Percentiles rank a stretch among this genome's conserved stretches.
phyloP scores from a whole-genome alignment of 2,113 vertebrate genomes.

The Sinocyclocheilus anophthalmus region DNA sequence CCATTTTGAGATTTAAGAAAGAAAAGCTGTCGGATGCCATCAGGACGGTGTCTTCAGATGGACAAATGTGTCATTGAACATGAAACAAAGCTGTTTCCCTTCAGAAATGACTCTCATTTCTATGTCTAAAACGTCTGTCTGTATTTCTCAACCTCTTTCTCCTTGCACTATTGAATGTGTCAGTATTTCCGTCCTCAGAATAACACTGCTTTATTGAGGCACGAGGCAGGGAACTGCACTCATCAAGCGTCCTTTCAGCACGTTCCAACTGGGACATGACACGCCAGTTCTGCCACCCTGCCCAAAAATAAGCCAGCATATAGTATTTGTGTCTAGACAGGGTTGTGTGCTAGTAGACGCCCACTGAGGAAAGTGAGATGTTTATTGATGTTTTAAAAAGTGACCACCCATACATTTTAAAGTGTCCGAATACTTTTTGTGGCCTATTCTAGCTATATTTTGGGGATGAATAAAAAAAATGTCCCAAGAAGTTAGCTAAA shows the following conservation, averaged over 20 bases:
- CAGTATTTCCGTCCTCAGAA: background rate
- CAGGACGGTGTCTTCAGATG: conserved; percentile 61
- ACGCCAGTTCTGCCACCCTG: conserved; percentile 25
- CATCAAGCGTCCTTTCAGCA: conserved; percentile 44
- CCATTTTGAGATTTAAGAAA: conserved; percentile 62
- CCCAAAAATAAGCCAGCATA: conserved; percentile 51
- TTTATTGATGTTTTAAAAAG: conserved; percentile 3
- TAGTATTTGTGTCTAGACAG: conserved; percentile 48
- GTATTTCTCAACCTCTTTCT: conserved; percentile 29
- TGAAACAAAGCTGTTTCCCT: conserved; percentile 44
- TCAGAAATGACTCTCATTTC: conserved; percentile 25
- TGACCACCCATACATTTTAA: background rate
- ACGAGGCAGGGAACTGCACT: conserved; percentile 32
- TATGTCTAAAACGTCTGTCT: conserved; percentile 18
- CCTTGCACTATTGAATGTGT: background rate
- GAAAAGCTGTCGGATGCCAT: conserved; percentile 71
- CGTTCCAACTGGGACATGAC: conserved; percentile 46
- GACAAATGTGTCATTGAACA: conserved; percentile 59
- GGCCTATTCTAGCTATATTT: background rate
- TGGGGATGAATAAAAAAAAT: background rate
- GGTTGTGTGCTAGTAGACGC: background rate
- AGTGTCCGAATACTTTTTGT: background rate
- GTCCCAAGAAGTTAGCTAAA: background rate
- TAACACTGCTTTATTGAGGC: conserved; percentile 32
- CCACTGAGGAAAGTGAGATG: background rate